phyloP scores from a whole-genome alignment of 2,888 invertebrate species.

The Xylophagus ater region DNA sequence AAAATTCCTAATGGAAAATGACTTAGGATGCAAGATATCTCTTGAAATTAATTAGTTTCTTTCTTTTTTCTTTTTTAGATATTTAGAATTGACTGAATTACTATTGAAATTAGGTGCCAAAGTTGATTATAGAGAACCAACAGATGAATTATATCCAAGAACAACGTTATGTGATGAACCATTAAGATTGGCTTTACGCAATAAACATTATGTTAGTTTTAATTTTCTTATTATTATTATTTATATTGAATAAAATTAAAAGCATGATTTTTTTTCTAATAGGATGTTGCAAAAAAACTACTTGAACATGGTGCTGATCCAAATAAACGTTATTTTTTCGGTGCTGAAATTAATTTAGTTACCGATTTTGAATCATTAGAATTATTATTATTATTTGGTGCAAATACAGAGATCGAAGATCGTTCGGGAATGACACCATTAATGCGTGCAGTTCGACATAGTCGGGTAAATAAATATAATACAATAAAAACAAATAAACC shows the following conservation, averaged over 20 bases:
- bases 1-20: neutral
- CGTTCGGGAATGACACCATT: conserved; percentile 79
- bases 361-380: conserved; percentile 73
- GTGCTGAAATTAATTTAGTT: conserved; percentile 79
- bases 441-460: conserved; percentile 79
- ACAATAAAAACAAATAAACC: no score
- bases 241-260: neutral
- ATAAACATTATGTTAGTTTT: conserved; percentile 56
- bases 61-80: conserved; percentile 35
- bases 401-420: conserved; percentile 77
- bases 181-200: conserved; percentile 75
- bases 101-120: conserved; percentile 66
- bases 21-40: neutral
- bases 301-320: conserved; percentile 79
- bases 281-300: conserved; percentile 57
- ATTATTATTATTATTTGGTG: conserved; percentile 71
- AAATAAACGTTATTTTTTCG: conserved; percentile 85
- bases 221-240: conserved; percentile 27
- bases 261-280: conserved; percentile 5
- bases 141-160: conserved; percentile 57
- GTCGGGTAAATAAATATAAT: conserved; percentile 48
- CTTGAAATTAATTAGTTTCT: conserved; percentile 18
- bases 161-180: conserved; percentile 77
- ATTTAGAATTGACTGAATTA: conserved; percentile 56
- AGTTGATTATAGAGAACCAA: conserved; percentile 66